Base-by-base conservation (phyloP, 2,113 vertebrate genomes). In the Chionodraco myersi region DNA sequence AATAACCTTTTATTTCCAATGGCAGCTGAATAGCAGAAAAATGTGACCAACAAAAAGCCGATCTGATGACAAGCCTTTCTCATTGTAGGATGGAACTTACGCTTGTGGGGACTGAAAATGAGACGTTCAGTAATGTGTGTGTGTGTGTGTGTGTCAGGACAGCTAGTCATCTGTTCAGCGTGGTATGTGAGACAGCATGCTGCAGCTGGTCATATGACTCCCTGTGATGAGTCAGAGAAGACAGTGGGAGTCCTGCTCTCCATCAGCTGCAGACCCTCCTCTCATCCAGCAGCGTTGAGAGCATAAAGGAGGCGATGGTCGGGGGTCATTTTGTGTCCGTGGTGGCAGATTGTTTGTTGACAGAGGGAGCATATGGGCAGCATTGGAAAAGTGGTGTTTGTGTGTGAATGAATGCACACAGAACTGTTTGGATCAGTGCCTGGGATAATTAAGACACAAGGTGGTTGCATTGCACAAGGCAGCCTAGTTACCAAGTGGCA, bases 221-320 rank as follows among this genome's bases (percentile, higher is more conserved):
- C 34, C 30, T 34, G 72, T 36, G 61, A 65, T 89, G 90, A 91
- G 54, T 93, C 90, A 88, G 85, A 85, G 59, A 82, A 56, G 84
- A 77, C 85, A 57, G 80, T 75, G 47, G 64, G 85, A 82, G 75
- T 80, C 72, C 84, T 78, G 78, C 83, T 70, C 54, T 18, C 77
- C 85, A 84, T 85, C 79, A 83, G 67, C 61, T 58, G 11, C 12
- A 67, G 80, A 65, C 41, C 66, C 30, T 21, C 18, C 66, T 64
- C 79, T 60, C 76, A 75, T 77, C 72, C 69, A 70, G 67, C 75
- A 80, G 72, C 80, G 72, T 86, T 86, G 78, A 84, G 36, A 51
- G 68, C 58, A 79, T 90, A 90, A 91, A 81, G 75, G 77, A 91
- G 86, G 88, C 81, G 80, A 70, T 64, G 64, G 83, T 75, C 44